Evolutionary conservation across 2,797 vertebrate genomes (phyloP), one percentile per base, ranked within the genome.

Genomic region (Nothura maculosa): DNA sequence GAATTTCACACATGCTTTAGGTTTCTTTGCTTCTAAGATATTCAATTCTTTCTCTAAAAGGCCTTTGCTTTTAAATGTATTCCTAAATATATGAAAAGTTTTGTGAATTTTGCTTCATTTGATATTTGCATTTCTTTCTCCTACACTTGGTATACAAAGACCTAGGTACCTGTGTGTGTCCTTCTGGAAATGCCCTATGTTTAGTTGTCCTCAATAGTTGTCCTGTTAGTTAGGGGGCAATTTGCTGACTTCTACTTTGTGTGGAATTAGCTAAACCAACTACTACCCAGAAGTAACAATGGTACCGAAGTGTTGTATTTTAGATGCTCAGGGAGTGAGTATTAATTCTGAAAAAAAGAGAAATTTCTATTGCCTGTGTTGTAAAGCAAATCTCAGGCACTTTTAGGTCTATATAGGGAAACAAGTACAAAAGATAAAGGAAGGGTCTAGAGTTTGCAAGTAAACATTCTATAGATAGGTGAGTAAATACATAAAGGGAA

Each of bases 121-220:
- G 18, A 10, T 74, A 67, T 19, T 22, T 81, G 4, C 4, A 22
- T 54, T 70, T 54, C 30, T 24, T 52, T 30, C 40, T 64, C 22
- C 9, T 15, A 57, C 19, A 5, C 0, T 32, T 28, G 27, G 43
- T 3, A 50, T 42, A 36, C 55, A n/a, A 45, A 5, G 3, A 4
- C 6, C 21, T 9, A 40, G 27, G 19, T 55, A n/a, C 18, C 15
- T n/a, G 30, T 19, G 30, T 12, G 30, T 19, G 54, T 19, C 30
- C 54, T 30, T n/a, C 28, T n/a, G 28, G 17, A 24, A 13, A 73
- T 7, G 19, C 4, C 20, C 70, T 55, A 10, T 55, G 10, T 61
- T 61, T 38, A 61, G 15, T 38, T 38, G 24, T 38, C 34, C 15
- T 61, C 16, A 17, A n/a, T n/a, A n/a, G n/a, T n/a, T n/a, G n/a